These are phyloP conservation scores for Paracentrotus lividus DNA, from an alignment of 53 echinoderm and acorn worm species.

Conservation along the genomic window DNA sequence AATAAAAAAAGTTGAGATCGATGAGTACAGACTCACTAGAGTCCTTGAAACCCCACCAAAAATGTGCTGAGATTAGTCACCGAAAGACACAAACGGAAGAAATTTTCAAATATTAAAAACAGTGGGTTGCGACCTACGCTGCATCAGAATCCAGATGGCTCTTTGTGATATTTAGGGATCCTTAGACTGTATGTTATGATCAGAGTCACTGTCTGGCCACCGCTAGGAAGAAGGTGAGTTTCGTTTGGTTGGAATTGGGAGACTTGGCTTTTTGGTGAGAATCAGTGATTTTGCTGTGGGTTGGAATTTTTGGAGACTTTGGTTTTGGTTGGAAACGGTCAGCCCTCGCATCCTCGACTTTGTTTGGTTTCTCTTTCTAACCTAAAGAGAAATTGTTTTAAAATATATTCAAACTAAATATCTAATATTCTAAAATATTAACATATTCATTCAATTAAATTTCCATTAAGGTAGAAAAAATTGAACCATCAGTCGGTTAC, in stretches of 20 bases:
- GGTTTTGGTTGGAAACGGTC: background rate
- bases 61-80: background rate
- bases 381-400: too few species aligned
- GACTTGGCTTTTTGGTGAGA: background rate
- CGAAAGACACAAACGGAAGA: background rate
- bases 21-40: too few species aligned
- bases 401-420: too few species aligned
- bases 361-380: background rate
- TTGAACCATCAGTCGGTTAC: too few species aligned
- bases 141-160: background rate
- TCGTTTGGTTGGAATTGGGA: background rate
- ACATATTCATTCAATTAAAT: too few species aligned
- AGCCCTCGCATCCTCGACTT: background rate
- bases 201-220: background rate
- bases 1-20: background rate
- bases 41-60: background rate
- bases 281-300: background rate
- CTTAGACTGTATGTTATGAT: background rate
- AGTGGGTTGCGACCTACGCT: background rate
- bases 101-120: background rate
- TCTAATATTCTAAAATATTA: too few species aligned
- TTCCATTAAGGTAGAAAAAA: too few species aligned
- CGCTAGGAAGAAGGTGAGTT: background rate
- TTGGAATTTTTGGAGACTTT: background rate
- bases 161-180: background rate